These are phyloP conservation scores for Parotocinclus haroldoi DNA, from an alignment of 2,797 vertebrate genomes.

Conservation along the genomic window DNA sequence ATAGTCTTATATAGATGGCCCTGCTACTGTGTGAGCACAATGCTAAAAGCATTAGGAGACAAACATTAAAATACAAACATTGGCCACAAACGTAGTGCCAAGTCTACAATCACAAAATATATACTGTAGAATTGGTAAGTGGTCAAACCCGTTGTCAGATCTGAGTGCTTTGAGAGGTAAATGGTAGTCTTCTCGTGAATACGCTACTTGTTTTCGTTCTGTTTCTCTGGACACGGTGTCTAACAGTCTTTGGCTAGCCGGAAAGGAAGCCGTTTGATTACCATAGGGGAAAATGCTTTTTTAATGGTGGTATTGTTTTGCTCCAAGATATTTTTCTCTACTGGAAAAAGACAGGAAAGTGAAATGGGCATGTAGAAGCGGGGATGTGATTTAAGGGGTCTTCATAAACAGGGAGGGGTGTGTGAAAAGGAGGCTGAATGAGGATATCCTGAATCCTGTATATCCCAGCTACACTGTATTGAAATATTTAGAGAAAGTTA, in stretches of 20 bases:
- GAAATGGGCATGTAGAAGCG: constrained; percentile 27
- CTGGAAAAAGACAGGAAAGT: constrained; percentile 32
- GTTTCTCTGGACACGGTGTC: constrained; percentile 62
- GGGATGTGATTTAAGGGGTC: constrained; percentile 44
- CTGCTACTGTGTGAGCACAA: too few relatives aligned
- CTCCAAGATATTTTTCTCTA: constrained; percentile 33
- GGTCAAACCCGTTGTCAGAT: too few relatives aligned
- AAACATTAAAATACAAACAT: too few relatives aligned
- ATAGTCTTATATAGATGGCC: too few relatives aligned
- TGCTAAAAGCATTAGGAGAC: too few relatives aligned
- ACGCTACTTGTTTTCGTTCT: constrained; percentile 1
- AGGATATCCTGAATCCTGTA: constrained; percentile 25
- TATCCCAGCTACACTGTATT: constrained; percentile 9
- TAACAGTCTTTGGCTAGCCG: constrained; percentile 53
- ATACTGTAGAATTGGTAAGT: too few relatives aligned
- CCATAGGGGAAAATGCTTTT: constrained; percentile 56
- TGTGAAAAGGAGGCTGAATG: neutral
- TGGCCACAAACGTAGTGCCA: too few relatives aligned
- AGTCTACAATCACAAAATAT: too few relatives aligned
- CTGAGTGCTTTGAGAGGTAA: too few relatives aligned
- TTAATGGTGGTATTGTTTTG: constrained; percentile 32
- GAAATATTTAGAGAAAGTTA: constrained; percentile 5
- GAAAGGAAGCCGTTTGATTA: constrained; percentile 72
- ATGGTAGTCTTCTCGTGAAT: too few relatives aligned
- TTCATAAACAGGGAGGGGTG: constrained; percentile 52